phyloP scores from a whole-genome alignment of 1,140 invertebrate genomes.

The Magallana ariakensis region DNA sequence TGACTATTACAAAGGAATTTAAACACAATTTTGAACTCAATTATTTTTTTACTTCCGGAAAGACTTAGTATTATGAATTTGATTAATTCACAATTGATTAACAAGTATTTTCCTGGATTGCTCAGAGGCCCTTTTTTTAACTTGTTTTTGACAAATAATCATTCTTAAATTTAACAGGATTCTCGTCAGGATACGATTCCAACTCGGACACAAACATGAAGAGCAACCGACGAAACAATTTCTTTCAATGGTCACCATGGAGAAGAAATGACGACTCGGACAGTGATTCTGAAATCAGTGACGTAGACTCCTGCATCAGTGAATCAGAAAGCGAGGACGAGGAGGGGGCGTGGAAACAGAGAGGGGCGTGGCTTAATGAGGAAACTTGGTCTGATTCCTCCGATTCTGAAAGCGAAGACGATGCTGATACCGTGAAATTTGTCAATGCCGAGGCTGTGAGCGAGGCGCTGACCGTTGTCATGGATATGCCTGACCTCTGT shows the following conservation, averaged over 20 bases:
- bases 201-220: not conserved
- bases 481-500: constrained; percentile 94
- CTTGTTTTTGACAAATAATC: not conserved
- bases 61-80: too few relatives aligned
- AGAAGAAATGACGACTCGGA: not conserved
- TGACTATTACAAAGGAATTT: too few relatives aligned
- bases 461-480: constrained; percentile 52
- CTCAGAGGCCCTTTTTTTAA: not conserved
- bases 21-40: too few relatives aligned
- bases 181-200: not conserved
- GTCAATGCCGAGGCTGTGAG: constrained; percentile 51
- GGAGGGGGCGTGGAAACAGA: not conserved
- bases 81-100: too few relatives aligned
- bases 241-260: not conserved
- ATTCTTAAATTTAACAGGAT: not conserved
- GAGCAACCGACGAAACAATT: not conserved
- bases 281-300: not conserved
- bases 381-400: constrained; percentile 1
- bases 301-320: not conserved
- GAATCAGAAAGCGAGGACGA: constrained; percentile 12
- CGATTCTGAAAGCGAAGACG: constrained; percentile 6
- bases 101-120: too few relatives aligned
- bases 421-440: constrained; percentile 26
- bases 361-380: not conserved
- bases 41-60: too few relatives aligned